Evolutionary conservation across 2,888 invertebrate species (phyloP).

Genomic region (Agriopis leucophaearia): DNA sequence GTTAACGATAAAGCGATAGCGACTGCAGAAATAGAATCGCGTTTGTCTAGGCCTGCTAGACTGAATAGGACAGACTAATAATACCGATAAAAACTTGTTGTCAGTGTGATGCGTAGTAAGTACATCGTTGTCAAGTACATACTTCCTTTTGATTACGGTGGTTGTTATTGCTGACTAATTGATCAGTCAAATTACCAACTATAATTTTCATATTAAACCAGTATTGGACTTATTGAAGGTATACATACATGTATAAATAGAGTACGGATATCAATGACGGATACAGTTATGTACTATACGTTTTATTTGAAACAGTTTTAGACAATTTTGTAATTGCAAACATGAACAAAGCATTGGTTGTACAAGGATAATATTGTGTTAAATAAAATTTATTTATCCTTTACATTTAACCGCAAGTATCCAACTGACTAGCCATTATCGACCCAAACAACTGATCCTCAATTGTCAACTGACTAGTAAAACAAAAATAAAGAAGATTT

Average conservation of each 20-base stretch:
- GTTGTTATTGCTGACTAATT: not conserved
- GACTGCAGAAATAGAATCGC: too few species aligned
- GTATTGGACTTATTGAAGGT: too few species aligned
- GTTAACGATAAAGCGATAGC: too few species aligned
- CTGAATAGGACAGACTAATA: too few species aligned
- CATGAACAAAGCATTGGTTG: slow-evolving; percentile 4
- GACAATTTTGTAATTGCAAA: not conserved
- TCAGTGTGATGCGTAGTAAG: not conserved
- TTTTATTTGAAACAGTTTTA: not conserved
- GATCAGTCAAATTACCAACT: not conserved
- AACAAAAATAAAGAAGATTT: too few species aligned
- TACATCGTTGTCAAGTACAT: not conserved
- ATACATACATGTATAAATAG: not conserved
- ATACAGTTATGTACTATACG: not conserved
- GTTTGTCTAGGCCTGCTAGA: too few species aligned
- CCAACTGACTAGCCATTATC: not conserved
- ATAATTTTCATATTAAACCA: too few species aligned
- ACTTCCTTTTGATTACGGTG: not conserved
- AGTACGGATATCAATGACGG: not conserved
- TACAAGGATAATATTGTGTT: slow-evolving; percentile 1
- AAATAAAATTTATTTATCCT: slow-evolving; percentile 1
- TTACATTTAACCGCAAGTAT: not conserved
- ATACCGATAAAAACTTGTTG: too few species aligned
- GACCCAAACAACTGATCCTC: not conserved
- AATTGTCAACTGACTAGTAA: too few species aligned